phyloP scores from a whole-genome alignment of 1,140 invertebrate genomes.

The Lithobius niger region DNA sequence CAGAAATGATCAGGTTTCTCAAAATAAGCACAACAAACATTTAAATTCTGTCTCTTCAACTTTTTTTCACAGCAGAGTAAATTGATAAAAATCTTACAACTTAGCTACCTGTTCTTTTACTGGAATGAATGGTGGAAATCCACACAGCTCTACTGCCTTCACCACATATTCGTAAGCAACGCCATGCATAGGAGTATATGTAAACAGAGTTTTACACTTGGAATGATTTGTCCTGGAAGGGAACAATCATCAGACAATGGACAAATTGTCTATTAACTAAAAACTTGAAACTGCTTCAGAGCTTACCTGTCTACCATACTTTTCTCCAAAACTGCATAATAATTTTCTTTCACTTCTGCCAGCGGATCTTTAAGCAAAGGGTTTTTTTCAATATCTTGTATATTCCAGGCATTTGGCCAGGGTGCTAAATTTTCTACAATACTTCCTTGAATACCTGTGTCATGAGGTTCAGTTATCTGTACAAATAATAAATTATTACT shows the following conservation, averaged over 20 bases:
- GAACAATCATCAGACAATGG: too few species aligned
- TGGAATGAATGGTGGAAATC: background rate
- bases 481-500: too few species aligned
- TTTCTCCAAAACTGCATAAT: constrained; percentile 45
- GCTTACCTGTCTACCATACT: constrained; percentile 24
- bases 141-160: constrained; percentile 15
- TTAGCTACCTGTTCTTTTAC: too few species aligned
- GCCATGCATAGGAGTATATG: constrained; percentile 36
- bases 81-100: too few species aligned
- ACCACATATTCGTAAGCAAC: constrained; percentile 29
- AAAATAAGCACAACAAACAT: too few species aligned
- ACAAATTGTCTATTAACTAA: too few species aligned
- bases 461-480: constrained; percentile 82
- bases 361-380: constrained; percentile 36
- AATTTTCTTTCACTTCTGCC: constrained; percentile 43
- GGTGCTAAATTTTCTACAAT: constrained; percentile 69
- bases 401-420: constrained; percentile 49
- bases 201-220: constrained; percentile 23
- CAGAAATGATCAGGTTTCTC: too few species aligned
- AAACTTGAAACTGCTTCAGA: too few species aligned
- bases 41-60: too few species aligned
- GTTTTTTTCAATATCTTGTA: constrained; percentile 25
- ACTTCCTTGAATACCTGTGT: constrained; percentile 64
- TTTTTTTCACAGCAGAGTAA: too few species aligned
- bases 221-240: too few species aligned